Base-by-base conservation (phyloP, 2,888 invertebrate species). In the Agrochola lychnidis region DNA sequence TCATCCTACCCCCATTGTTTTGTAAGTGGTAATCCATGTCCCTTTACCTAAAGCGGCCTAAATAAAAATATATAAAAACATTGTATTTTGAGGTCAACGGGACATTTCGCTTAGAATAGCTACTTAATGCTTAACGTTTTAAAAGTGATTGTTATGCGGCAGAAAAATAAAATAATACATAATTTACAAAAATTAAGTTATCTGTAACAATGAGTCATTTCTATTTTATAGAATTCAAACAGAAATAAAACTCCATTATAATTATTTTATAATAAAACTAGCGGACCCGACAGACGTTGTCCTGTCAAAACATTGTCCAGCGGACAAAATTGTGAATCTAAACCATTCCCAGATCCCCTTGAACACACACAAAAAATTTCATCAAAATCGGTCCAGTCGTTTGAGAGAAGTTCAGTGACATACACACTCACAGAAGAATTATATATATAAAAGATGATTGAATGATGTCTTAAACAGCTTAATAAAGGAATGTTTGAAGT, bases 11-110 rank as follows among this genome's bases (percentile, higher is more conserved):
- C 69, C 25, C 61, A 75, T 79, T 76, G 76, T 76, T 70, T 53
- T 69, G 45, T 77, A 71, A 81, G 76, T 77, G 81, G 48, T 81
- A 69, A 81, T 72, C 77, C 81, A 56, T 81, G 81, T 81, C 68
- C 59, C 36, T 36, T 69, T 25, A 36, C n/a, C 25, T 42, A 71
- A 71, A 80, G 53, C 48, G 68, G 30, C 40, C 36, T 22, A 48
- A 59, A 81, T 68, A 69, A 71, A 76, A 71, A 70, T 76, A 45
- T 51, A 62, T 25, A 66, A 59, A 69, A 62, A 79, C 61, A 62
- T 79, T 69, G 30, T 79, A 30, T 57, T 76, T 79, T 62, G 7
- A 45, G 79, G 76, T 61, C 70, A 70, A 16, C 40, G 64, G 25
- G 67, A 12, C n/a, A 22, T 51, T 30, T 48, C 30, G 76, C 25